Evolutionary conservation across 2,888 invertebrate species (phyloP), one percentile per base, ranked within the genome.

Genomic region (Torymus texanus): DNA sequence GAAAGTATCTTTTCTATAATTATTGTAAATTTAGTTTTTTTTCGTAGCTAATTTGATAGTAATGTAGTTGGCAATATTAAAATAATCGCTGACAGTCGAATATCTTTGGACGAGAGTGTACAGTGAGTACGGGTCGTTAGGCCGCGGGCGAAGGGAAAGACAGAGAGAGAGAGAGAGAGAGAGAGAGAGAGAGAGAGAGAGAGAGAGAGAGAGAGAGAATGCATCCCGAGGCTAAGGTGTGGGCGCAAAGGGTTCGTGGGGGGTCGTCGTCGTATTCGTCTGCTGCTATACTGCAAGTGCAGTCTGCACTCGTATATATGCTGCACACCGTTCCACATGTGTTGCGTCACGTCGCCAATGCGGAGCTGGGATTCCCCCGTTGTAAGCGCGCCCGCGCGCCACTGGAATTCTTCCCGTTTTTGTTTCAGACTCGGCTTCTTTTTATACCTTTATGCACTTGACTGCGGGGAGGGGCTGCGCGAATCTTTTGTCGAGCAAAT

Each of bases 291-390:
- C 78, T 66, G 56, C 67, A 5, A 14, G 41, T 41, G 56, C 41
- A 41, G 24, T 70, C 13, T 29, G 63, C 58, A 61, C 51, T 24
- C 50, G 41, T 2, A 21, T 21, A 21, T 21, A 21, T 21, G n/a
- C 53, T 58, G 70, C 81, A 5, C 5, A 79, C 78, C 85, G 83
- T 87, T 86, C 85, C 85, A 86, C 80, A 82, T 75, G 83, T 83
- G 84, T 87, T 86, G 86, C 87, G 88, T 87, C 88, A 87, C 83
- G 83, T 58, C 11, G n/a, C 55, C 70, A 56, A 61, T 61, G 53
- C 66, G 67, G 12, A 29, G 82, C 73, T 80, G 87, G 87, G 86
- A 87, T 85, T 87, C 85, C 87, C 87, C 83, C 84, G 83, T 81
- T 70, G 75, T 70, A 76, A 76, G 70, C 18, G 61, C 18, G 11